These are phyloP conservation scores for Chlorodrepanis virens DNA, from an alignment of 2,113 vertebrate genomes.

Conservation along the genomic window DNA sequence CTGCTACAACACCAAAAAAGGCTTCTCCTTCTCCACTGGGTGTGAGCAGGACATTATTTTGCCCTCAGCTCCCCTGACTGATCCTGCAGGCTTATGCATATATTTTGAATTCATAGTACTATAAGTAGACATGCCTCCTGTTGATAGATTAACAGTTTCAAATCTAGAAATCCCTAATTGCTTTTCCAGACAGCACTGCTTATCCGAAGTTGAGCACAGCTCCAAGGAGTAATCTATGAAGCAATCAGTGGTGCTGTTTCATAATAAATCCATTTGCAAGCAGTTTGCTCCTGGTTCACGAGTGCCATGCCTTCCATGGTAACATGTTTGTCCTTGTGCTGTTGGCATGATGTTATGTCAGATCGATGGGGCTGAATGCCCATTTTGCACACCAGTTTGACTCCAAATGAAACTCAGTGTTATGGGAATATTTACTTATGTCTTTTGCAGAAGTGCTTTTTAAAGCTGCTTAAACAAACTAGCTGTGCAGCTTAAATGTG, in stretches of 20 bases:
- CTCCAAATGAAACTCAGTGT: not conserved
- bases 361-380: not conserved
- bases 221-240: not conserved
- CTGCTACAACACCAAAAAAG: not conserved
- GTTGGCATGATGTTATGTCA: not conserved
- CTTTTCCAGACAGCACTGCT: constrained; percentile 46
- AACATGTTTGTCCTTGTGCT: not conserved
- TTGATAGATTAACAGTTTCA: constrained; percentile 32
- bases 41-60: not conserved
- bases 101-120: not conserved
- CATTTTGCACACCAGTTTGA: not conserved
- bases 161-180: constrained; percentile 33
- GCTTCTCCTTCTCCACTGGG: not conserved
- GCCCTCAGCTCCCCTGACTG: not conserved
- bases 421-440: not conserved
- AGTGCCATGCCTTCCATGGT: not conserved
- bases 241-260: not conserved
- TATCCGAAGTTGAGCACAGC: constrained; percentile 1
- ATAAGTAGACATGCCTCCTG: not conserved
- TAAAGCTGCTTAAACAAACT: constrained; percentile 39
- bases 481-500: not conserved
- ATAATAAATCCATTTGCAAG: constrained; percentile 11
- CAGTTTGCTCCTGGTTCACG: not conserved
- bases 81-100: not conserved
- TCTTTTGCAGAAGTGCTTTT: constrained; percentile 9